Percentiles rank a stretch among this genome's conserved stretches.
phyloP scores from a whole-genome alignment of 2,888 invertebrate species.

The Tanaodytes sp. region DNA sequence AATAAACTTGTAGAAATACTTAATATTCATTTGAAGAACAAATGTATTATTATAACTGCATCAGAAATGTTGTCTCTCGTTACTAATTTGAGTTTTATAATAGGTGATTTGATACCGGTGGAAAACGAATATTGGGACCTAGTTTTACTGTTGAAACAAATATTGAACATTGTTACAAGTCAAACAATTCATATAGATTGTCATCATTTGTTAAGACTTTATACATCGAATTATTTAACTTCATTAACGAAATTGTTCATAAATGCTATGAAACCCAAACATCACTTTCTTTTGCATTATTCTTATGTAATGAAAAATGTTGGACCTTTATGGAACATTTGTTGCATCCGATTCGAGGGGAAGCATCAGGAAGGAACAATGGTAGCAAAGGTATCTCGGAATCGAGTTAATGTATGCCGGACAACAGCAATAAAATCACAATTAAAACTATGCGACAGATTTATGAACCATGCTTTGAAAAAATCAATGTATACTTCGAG shows the following conservation, averaged over 20 bases:
- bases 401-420: no score
- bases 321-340: conserved; percentile 34
- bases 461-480: no score
- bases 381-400: no score
- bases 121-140: neutral
- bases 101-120: conserved; percentile 9
- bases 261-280: conserved; percentile 34
- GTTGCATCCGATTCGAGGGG: no score
- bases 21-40: neutral
- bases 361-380: no score
- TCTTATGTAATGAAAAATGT: conserved; percentile 30
- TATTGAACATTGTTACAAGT: conserved; percentile 5
- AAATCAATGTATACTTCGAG: no score
- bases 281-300: conserved; percentile 45
- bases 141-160: conserved; percentile 3
- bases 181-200: conserved; percentile 4
- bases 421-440: no score
- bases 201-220: neutral
- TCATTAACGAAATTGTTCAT: conserved; percentile 22
- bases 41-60: conserved; percentile 24
- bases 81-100: conserved; percentile 11
- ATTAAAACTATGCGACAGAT: no score
- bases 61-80: conserved; percentile 34
- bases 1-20: conserved; percentile 5
- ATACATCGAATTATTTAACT: conserved; percentile 24